Evolutionary conservation across 2,888 invertebrate genomes (phyloP).

Genomic region (Pseudococcus longispinus): DNA sequence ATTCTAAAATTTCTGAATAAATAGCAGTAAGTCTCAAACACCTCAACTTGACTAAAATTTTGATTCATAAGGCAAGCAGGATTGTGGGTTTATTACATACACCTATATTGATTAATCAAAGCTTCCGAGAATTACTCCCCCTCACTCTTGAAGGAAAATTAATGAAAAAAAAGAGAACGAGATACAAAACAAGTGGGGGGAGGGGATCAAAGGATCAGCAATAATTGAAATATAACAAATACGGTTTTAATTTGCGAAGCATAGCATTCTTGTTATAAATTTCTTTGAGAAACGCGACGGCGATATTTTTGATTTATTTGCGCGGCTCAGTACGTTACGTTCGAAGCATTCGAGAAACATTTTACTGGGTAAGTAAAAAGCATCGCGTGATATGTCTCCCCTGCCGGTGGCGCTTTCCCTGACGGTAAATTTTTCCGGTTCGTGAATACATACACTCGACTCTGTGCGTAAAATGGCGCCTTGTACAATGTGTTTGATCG

Average conservation of each 20-base stretch:
- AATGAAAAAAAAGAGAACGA: not conserved
- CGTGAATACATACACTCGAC: not conserved
- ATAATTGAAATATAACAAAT: constrained; percentile 23
- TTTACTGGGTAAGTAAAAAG: not conserved
- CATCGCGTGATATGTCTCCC: not conserved
- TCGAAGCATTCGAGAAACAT: not conserved
- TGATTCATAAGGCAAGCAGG: no score
- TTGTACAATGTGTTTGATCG: constrained; percentile 5
- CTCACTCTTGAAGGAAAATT: not conserved
- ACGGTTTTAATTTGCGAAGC: not conserved
- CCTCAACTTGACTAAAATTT: no score
- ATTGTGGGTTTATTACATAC: no score
- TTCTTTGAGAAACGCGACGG: not conserved
- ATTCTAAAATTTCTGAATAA: no score
- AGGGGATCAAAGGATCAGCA: not conserved
- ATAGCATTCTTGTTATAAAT: not conserved
- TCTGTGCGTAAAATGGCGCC: not conserved
- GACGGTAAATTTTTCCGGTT: not conserved
- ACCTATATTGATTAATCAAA: no score
- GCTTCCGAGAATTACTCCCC: no score
- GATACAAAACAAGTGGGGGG: not conserved
- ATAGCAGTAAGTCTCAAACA: no score
- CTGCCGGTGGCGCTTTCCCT: not conserved
- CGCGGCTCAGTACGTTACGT: no score
- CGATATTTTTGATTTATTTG: constrained; percentile 1